Conservation (phyloP, 2,113 vertebrate genomes). For the Notarius quadriscutis region DNA sequence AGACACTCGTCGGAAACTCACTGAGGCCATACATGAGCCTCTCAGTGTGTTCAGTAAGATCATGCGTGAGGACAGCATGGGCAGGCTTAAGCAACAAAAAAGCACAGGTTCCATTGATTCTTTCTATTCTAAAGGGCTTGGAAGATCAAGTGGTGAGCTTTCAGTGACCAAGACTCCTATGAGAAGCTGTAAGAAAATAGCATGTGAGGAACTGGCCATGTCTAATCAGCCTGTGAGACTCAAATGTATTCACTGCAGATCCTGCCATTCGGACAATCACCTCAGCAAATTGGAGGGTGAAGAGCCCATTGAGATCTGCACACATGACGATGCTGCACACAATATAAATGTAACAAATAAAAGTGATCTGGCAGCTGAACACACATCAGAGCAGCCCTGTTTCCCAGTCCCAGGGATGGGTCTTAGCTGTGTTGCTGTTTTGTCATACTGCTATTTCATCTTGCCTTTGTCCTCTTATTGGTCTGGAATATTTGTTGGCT, state of each 20-base stretch:
- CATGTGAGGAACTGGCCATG: constrained; percentile 56
- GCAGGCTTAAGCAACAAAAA: constrained; percentile 66
- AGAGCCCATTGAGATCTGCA: constrained; percentile 71
- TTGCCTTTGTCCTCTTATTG: constrained; percentile 81
- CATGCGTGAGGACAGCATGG: constrained; percentile 77
- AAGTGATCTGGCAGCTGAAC: background rate
- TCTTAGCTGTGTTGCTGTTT: constrained; percentile 70
- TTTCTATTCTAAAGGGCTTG: constrained; percentile 51
- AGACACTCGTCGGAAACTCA: constrained; percentile 76
- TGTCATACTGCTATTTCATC: constrained; percentile 81
- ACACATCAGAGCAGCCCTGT: constrained; percentile 8
- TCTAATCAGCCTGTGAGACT: constrained; percentile 64
- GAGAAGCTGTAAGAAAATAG: constrained; percentile 43
- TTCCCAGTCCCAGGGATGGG: constrained; percentile 69
- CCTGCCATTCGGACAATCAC: constrained; percentile 57
- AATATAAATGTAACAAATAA: constrained; percentile 62
- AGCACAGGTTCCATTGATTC: constrained; percentile 54
- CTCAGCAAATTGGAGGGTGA: constrained; percentile 33
- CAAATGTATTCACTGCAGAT: constrained; percentile 36
- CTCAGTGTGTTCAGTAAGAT: constrained; percentile 84
- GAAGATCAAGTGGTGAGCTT: constrained; percentile 49
- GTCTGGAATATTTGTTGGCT: constrained; percentile 80
- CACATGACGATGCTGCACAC: constrained; percentile 73
- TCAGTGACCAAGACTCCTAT: constrained; percentile 51
- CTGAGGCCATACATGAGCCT: constrained; percentile 78